phyloP scores from a whole-genome alignment of 2,113 vertebrate genomes.

The Pica pica region DNA sequence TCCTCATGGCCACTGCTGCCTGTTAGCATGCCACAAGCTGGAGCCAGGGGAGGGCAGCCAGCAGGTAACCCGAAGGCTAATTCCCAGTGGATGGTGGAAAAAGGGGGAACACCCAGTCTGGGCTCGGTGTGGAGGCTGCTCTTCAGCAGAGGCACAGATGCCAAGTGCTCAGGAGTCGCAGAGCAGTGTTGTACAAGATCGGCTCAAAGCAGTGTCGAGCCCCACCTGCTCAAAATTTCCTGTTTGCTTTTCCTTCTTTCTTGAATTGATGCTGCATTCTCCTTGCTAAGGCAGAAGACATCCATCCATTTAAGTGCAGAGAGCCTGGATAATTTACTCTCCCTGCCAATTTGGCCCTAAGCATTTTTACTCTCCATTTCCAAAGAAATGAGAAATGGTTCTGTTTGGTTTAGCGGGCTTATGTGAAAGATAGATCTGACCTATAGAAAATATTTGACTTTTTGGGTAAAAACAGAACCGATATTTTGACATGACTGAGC shows the following conservation, averaged over 20 bases:
- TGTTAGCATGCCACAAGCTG: neutral
- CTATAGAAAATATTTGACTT: conserved; percentile 46
- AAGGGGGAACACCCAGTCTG: neutral
- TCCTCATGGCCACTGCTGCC: neutral
- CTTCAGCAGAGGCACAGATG: neutral
- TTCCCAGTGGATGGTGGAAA: rapidly evolving
- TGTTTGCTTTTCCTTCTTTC: neutral
- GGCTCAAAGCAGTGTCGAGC: neutral
- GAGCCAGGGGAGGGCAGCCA: neutral
- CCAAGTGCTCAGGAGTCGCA: neutral
- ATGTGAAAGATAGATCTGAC: conserved; percentile 50
- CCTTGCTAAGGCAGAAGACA: neutral
- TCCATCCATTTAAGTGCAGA: conserved; percentile 18
- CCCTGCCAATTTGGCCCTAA: neutral
- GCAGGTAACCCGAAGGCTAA: neutral
- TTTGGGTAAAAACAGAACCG: neutral
- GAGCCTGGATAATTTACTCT: conserved; percentile 30
- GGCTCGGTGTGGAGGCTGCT: neutral
- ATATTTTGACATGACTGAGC: conserved; percentile 43
- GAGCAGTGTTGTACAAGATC: neutral
- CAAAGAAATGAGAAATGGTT: conserved; percentile 41
- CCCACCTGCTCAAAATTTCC: neutral
- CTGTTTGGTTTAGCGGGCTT: conserved; percentile 10
- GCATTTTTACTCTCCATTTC: conserved; percentile 29
- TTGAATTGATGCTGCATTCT: neutral